These are phyloP conservation scores for Oeneis ivallda DNA, from an alignment of 2,888 invertebrate genomes.

Conservation along the genomic window DNA sequence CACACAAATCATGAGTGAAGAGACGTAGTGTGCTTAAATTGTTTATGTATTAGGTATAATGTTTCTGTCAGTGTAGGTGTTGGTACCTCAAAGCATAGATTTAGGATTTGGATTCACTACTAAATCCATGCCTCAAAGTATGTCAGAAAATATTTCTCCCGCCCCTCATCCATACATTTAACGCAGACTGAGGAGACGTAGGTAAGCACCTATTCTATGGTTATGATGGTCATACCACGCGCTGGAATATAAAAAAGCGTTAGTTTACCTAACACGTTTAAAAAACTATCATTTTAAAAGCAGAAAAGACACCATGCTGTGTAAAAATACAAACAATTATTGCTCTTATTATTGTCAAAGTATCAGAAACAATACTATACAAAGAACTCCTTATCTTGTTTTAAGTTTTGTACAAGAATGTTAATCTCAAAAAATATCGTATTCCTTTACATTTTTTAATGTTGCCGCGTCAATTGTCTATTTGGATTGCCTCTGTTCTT, in stretches of 20 bases:
- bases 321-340: constrained; percentile 37
- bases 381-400: constrained; percentile 38
- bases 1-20: too few relatives aligned
- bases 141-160: too few relatives aligned
- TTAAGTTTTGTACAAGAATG: constrained; percentile 4
- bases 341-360: constrained; percentile 38
- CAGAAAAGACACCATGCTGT: constrained; percentile 18
- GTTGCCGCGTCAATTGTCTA: constrained; percentile 37
- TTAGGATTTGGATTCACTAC: too few relatives aligned
- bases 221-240: not conserved
- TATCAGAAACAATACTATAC: constrained; percentile 30
- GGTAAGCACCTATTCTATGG: too few relatives aligned
- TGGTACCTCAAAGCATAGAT: too few relatives aligned
- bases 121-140: too few relatives aligned
- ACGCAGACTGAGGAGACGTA: too few relatives aligned
- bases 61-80: too few relatives aligned
- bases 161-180: too few relatives aligned
- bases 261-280: not conserved
- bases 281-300: constrained; percentile 1
- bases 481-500: constrained; percentile 30
- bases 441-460: constrained; percentile 26
- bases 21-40: too few relatives aligned
- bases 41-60: too few relatives aligned
- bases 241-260: not conserved
- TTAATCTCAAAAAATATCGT: constrained; percentile 13